phyloP scores from a whole-genome alignment of 1,140 invertebrate genomes.

The Neodiprion fabricii region DNA sequence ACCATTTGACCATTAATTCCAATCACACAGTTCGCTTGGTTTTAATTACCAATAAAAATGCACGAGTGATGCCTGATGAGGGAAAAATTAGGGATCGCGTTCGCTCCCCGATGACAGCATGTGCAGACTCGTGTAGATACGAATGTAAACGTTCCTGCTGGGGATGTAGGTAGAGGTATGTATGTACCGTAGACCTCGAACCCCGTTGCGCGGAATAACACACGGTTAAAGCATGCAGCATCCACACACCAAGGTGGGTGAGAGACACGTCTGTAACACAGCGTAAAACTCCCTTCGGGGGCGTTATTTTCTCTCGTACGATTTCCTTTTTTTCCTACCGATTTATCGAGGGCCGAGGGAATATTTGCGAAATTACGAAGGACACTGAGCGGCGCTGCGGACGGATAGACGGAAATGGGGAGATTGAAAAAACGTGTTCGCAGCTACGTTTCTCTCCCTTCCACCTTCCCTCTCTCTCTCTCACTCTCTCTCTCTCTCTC shows the following conservation, averaged over 20 bases:
- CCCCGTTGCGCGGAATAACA: too few species aligned
- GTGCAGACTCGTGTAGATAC: neutral
- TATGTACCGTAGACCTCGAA: too few species aligned
- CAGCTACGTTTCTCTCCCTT: too few species aligned
- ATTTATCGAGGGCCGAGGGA: constrained; percentile 1
- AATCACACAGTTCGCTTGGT: constrained; percentile 56
- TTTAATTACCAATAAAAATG: constrained; percentile 62
- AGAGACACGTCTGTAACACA: too few species aligned
- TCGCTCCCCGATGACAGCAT: neutral
- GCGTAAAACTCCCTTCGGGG: too few species aligned
- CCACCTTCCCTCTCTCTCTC: too few species aligned
- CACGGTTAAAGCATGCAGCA: too few species aligned
- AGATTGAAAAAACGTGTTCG: constrained; percentile 5
- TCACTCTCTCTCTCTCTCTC: too few species aligned
- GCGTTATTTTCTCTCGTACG: neutral
- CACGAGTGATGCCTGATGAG: constrained; percentile 49
- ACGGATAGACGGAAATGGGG: neutral
- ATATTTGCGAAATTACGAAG: constrained; percentile 7
- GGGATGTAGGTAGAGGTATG: too few species aligned
- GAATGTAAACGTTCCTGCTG: too few species aligned
- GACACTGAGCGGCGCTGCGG: neutral
- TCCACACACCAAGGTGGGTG: too few species aligned
- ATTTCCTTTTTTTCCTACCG: neutral
- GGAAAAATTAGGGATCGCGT: constrained; percentile 49
- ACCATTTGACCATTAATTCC: constrained; percentile 61